These are phyloP conservation scores for Vannuccia rotundouncinata DNA, from an alignment of 2,888 invertebrate genomes.

Conservation along the genomic window DNA sequence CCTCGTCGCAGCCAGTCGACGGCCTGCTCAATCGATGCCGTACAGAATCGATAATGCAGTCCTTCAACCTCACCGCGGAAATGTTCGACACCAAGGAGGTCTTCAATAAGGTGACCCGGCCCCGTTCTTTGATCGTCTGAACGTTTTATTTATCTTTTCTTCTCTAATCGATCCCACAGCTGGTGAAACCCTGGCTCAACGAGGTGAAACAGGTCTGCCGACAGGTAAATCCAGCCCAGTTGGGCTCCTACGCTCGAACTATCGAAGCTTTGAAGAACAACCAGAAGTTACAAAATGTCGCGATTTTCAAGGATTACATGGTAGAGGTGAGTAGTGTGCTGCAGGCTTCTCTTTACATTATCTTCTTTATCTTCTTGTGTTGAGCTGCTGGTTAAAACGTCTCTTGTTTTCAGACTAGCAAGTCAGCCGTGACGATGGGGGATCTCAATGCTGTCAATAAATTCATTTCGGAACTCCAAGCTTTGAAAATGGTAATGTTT, in stretches of 20 bases:
- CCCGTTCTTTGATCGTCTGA: background rate
- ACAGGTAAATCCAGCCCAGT: background rate
- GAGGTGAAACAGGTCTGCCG: background rate
- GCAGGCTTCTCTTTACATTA: too few species aligned
- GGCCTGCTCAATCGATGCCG: background rate
- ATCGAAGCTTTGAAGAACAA: background rate
- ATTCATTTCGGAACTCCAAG: too few species aligned
- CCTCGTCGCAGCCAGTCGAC: background rate
- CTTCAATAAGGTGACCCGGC: background rate
- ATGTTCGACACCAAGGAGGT: background rate
- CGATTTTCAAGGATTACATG: too few species aligned
- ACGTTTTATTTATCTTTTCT: background rate
- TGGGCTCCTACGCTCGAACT: background rate
- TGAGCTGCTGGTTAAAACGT: too few species aligned
- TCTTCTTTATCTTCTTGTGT: too few species aligned
- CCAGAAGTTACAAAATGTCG: too few species aligned
- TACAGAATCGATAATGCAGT: background rate
- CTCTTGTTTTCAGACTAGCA: too few species aligned
- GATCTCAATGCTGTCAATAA: too few species aligned
- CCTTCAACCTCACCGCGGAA: background rate
- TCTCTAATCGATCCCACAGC: background rate
- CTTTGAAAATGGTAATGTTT: too few species aligned
- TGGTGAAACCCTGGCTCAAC: background rate
- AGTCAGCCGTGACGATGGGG: too few species aligned
- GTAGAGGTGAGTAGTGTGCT: too few species aligned